Conservation (phyloP, 2,888 invertebrate species). For the Pterobdella sp. region DNA sequence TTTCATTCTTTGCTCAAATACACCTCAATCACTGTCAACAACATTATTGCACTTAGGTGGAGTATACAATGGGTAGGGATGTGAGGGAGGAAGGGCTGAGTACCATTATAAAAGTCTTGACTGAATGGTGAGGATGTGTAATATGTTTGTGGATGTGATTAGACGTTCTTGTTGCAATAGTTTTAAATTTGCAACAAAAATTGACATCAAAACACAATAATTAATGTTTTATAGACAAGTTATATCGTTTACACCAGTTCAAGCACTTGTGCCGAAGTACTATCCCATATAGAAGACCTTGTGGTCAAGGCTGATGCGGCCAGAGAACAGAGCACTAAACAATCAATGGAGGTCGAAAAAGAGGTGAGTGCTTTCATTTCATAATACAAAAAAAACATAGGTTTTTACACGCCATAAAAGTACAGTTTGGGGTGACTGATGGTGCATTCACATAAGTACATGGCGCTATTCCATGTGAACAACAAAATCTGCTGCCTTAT, state of each 20-base stretch:
- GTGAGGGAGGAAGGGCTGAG: conserved; percentile 75
- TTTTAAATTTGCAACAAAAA: too few relatives aligned
- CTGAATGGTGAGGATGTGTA: conserved; percentile 43
- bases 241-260: background rate
- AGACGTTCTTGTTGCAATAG: too few relatives aligned
- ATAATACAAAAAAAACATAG: too few relatives aligned
- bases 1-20: too few relatives aligned
- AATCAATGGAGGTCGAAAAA: background rate
- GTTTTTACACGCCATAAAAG: too few relatives aligned
- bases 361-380: background rate
- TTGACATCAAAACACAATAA: background rate
- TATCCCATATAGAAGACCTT: background rate
- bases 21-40: too few relatives aligned
- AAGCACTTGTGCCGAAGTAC: background rate
- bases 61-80: conserved; percentile 85
- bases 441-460: too few relatives aligned
- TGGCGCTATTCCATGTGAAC: too few relatives aligned
- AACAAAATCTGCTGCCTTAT: too few relatives aligned
- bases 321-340: background rate
- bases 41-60: conserved; percentile 63
- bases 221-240: background rate
- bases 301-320: background rate
- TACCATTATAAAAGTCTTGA: conserved; percentile 62
- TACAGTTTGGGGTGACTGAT: too few relatives aligned
- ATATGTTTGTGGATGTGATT: background rate